These are phyloP conservation scores for Amphipoea lucens DNA, from an alignment of 2,888 invertebrate genomes.

Conservation along the genomic window DNA sequence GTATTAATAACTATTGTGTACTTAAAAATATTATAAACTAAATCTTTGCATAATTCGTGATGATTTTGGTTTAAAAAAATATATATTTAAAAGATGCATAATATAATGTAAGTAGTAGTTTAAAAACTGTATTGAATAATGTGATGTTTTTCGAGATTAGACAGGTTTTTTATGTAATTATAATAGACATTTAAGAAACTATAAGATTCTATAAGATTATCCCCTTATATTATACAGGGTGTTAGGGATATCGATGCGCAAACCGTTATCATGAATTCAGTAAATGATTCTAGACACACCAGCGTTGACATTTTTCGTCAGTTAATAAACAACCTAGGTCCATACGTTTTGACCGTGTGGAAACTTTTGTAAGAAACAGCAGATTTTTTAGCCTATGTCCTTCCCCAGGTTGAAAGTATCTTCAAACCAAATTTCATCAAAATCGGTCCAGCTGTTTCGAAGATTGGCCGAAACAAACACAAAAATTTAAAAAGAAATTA, in stretches of 20 bases:
- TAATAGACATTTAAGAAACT: neutral
- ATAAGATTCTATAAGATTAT: neutral
- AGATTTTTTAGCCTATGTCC: neutral
- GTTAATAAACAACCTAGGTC: neutral
- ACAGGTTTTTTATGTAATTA: neutral
- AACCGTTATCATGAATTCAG: neutral
- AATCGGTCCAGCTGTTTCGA: neutral
- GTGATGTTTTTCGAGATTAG: neutral
- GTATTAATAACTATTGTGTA: conserved; percentile 60
- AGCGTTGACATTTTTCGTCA: neutral
- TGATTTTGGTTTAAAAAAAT: neutral
- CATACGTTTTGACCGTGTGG: neutral
- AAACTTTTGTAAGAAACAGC: neutral
- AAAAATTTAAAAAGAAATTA: neutral
- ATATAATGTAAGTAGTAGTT: conserved; percentile 11
- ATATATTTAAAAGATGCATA: conserved; percentile 14
- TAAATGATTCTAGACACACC: neutral
- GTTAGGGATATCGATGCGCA: neutral
- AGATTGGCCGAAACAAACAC: neutral
- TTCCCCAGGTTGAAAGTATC: neutral
- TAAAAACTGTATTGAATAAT: neutral
- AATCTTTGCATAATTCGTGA: conserved; percentile 45
- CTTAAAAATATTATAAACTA: conserved; percentile 17
- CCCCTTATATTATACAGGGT: neutral
- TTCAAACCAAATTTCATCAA: neutral